Conservation (phyloP, 2,888 invertebrate genomes). For the Pheosia tremula region DNA sequence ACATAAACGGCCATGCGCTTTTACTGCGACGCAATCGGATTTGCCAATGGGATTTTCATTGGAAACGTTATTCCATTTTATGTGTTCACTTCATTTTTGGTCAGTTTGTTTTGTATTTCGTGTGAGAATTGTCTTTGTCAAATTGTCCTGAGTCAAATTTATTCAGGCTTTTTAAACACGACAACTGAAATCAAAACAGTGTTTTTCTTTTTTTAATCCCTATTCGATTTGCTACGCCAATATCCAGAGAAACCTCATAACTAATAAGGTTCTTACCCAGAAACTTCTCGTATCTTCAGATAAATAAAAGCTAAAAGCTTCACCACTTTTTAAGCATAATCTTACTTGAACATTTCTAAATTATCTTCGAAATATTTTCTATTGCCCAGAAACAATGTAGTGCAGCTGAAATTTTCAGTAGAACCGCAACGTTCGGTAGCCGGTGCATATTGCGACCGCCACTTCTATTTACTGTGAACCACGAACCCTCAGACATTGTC, state of each 20-base stretch:
- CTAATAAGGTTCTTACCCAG: too few relatives aligned
- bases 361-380: background rate
- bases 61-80: conserved; percentile 40
- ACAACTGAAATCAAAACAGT: too few relatives aligned
- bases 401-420: background rate
- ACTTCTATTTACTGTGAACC: background rate
- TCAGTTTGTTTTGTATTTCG: conserved; percentile 24
- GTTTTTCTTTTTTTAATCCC: too few relatives aligned
- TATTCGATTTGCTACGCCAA: too few relatives aligned
- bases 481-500: background rate
- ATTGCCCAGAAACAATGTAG: background rate
- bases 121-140: background rate
- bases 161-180: background rate
- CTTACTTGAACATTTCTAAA: background rate
- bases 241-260: too few relatives aligned
- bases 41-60: conserved; percentile 43
- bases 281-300: too few relatives aligned
- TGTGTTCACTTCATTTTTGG: conserved; percentile 43
- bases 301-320: background rate
- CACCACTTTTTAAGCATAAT: background rate
- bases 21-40: conserved; percentile 58
- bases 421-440: conserved; percentile 2
- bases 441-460: background rate
- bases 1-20: conserved; percentile 66
- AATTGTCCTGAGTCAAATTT: background rate